A percentile compares a stretch with the other conserved stretches of the same genome.
Evolutionary conservation across 2,113 vertebrate species (phyloP).

Genomic region (Brachypteracias leptosomus): DNA sequence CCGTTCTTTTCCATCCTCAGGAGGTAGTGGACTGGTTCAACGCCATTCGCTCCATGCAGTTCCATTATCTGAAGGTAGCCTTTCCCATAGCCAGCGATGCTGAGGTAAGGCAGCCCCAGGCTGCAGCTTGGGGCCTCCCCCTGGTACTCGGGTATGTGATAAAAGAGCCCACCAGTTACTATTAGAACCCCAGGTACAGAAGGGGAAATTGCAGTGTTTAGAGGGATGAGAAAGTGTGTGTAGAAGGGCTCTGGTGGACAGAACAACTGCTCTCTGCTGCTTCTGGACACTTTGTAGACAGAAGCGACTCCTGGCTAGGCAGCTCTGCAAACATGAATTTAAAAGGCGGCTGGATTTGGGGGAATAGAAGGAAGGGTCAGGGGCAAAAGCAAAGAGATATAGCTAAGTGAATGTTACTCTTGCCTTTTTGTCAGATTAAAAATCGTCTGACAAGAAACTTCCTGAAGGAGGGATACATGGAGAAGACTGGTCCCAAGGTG

Average conservation of each 20-base stretch:
- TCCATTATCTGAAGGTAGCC: constrained; percentile 89
- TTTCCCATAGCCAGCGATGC: constrained; percentile 85
- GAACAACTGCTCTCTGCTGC: not conserved
- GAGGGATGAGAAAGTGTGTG: not conserved
- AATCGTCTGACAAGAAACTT: constrained; percentile 86
- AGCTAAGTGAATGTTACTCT: not conserved
- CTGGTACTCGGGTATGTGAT: not conserved
- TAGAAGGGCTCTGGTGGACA: not conserved
- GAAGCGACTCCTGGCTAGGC: not conserved
- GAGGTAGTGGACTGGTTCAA: constrained; percentile 92
- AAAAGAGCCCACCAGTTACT: not conserved
- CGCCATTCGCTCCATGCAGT: constrained; percentile 84
- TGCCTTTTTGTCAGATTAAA: constrained; percentile 75
- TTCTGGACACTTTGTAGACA: not conserved
- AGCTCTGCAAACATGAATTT: not conserved
- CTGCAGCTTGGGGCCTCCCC: fast-evolving
- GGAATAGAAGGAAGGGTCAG: not conserved
- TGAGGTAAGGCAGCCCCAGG: constrained; percentile 75
- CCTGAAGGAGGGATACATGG: constrained; percentile 92
- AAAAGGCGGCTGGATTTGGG: not conserved
- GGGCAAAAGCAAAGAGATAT: not conserved
- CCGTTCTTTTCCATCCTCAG: constrained; percentile 54
- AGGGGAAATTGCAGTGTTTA: not conserved
- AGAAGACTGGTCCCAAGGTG: constrained; percentile 91
- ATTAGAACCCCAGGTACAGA: not conserved